A percentile compares a stretch with the other conserved stretches of the same genome.
phyloP scores from a whole-genome alignment of 2,113 vertebrate species.

The Scartelaos histophorus region DNA sequence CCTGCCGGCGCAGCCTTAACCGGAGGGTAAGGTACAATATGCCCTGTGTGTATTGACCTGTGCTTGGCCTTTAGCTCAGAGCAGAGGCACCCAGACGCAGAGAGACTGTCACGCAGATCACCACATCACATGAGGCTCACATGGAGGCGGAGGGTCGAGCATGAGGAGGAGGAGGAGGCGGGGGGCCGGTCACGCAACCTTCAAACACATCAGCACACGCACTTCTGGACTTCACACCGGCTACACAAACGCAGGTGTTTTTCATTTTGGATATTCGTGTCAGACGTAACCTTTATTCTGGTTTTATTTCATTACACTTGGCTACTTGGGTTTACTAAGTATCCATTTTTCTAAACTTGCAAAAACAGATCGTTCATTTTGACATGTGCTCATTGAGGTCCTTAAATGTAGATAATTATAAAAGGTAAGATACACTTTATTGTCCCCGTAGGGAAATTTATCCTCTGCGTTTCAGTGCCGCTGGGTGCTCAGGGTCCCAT shows the following conservation, averaged over 20 bases:
- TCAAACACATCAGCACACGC: slow-evolving; percentile 61
- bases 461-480: too few relatives aligned
- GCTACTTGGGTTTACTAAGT: too few relatives aligned
- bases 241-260: not conserved
- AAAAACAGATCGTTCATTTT: too few relatives aligned
- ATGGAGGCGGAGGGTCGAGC: slow-evolving; percentile 43
- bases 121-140: slow-evolving; percentile 51
- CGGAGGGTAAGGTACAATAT: slow-evolving; percentile 37
- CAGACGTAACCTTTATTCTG: not conserved
- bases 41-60: slow-evolving; percentile 47
- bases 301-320: too few relatives aligned
- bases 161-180: slow-evolving; percentile 30
- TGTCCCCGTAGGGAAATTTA: too few relatives aligned
- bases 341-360: too few relatives aligned
- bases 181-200: slow-evolving; percentile 43
- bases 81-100: not conserved
- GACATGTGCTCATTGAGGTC: too few relatives aligned
- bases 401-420: too few relatives aligned
- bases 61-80: slow-evolving; percentile 35
- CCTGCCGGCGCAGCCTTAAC: slow-evolving; percentile 24
- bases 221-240: not conserved
- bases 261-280: not conserved
- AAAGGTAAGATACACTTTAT: too few relatives aligned
- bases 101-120: slow-evolving; percentile 9
- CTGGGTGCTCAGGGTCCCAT: too few relatives aligned